Conservation (phyloP, 2,888 invertebrate genomes). For the Calameuta idolon region DNA sequence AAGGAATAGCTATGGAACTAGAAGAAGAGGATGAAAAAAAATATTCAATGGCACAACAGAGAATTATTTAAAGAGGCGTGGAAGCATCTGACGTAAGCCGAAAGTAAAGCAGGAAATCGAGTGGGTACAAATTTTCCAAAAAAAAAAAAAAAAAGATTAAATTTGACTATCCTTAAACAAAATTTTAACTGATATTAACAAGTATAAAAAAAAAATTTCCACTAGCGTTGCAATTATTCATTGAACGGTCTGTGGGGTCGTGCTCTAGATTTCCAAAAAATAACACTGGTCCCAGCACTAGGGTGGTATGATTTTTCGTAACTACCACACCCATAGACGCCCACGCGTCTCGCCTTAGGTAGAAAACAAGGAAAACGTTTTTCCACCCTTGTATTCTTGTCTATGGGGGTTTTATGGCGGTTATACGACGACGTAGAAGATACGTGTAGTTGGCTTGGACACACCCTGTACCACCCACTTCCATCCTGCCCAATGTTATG, state of each 20-base stretch:
- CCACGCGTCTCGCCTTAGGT: conserved; percentile 26
- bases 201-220: not conserved
- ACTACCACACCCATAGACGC: conserved; percentile 35
- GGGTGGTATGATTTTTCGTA: conserved; percentile 21
- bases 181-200: not conserved
- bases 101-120: conserved; percentile 57
- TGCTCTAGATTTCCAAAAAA: not conserved
- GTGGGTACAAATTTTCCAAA: conserved; percentile 38
- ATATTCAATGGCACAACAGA: conserved; percentile 32
- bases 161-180: not conserved
- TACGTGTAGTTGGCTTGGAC: conserved; percentile 30
- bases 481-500: conserved; percentile 42
- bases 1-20: conserved; percentile 12
- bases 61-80: conserved; percentile 15
- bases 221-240: not conserved
- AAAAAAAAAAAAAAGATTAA: not conserved
- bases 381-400: conserved; percentile 31
- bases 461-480: conserved; percentile 60
- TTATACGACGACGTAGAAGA: conserved; percentile 30
- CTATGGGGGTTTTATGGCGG: conserved; percentile 34
- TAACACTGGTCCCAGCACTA: not conserved
- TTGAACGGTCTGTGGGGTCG: not conserved
- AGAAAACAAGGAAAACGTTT: conserved; percentile 32
- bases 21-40: conserved; percentile 27
- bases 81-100: conserved; percentile 43